Base-by-base conservation (phyloP, 2,888 invertebrate genomes). In the Acanthococcus lagerstroemiae region DNA sequence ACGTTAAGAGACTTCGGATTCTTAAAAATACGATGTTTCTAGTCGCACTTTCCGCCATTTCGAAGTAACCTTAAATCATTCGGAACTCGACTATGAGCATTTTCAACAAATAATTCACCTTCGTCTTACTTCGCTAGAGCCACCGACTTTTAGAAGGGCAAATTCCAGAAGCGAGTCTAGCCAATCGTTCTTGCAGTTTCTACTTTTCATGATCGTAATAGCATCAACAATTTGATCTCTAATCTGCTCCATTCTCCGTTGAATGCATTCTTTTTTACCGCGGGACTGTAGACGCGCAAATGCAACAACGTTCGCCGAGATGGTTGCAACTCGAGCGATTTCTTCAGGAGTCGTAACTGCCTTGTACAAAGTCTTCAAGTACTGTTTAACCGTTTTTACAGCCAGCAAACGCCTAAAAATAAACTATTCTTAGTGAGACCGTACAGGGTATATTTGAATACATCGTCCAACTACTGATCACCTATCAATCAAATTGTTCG, bases 281-380 rank as follows among this genome's bases (percentile, higher is more conserved):
- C 90, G 90, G 66, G 95, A 90, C 78, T 81, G 72, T 3, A 12
- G 54, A 30, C 9, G 25, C 17, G 3, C n/a, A 26, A 24, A 21
- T 22, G 52, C 7, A 37, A n/a, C n/a, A n/a, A n/a, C 99, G 78
- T 99, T 99, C 6, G 99, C 97, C 0, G 97, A 99, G 72, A 99
- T 99, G 2, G 99, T 99, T 4, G 99, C 99, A 26, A 99, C 97
- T 79, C 97, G 96, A n/a, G 96, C 95, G 73, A 99, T 96, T 80
- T 99, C 99, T 76, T 95, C 96, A 0, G 97, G 95, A 0, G 97
- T 97, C 7, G 90, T 96, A 0, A 99, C 97, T 5, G 87, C 88
- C 73, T 91, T 93, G 0, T 96, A 97, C 80, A 97, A 84, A 25
- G 78, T 77, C 77, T 95, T 95, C 67, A 99, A 79, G 72, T 92